Conservation (phyloP, 1,140 invertebrate species). For the Brachionus angularis region DNA sequence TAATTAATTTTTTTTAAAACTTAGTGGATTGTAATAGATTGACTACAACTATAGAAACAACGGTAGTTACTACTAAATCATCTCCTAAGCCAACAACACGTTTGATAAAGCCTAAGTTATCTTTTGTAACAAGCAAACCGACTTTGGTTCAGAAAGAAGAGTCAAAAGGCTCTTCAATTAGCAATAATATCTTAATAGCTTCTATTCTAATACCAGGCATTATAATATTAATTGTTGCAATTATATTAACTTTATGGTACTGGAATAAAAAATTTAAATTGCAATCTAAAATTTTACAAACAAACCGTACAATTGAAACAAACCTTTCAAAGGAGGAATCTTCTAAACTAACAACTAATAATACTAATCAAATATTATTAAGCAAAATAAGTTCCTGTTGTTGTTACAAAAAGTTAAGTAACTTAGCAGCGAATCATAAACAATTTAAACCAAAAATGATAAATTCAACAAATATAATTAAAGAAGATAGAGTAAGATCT, state of each 20-base stretch:
- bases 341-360: too few species aligned
- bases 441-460: background rate
- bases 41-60: background rate
- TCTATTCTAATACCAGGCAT: constrained; percentile 11
- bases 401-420: constrained; percentile 7
- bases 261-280: constrained; percentile 41
- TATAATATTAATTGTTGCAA: constrained; percentile 18
- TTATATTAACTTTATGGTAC: constrained; percentile 26
- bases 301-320: too few species aligned
- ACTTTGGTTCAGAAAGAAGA: constrained; percentile 7
- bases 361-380: too few species aligned
- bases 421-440: background rate
- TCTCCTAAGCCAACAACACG: background rate
- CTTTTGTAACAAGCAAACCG: background rate
- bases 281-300: background rate
- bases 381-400: too few species aligned
- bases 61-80: background rate
- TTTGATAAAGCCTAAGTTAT: background rate
- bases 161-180: background rate
- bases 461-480: too few species aligned
- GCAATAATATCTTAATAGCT: constrained; percentile 17
- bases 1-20: background rate
- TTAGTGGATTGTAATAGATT: constrained; percentile 27
- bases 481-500: background rate
- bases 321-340: too few species aligned